Evolutionary conservation across 1,140 invertebrate genomes (phyloP), one percentile per base, ranked within the genome.

Genomic region (Leptinotarsa lineolata): DNA sequence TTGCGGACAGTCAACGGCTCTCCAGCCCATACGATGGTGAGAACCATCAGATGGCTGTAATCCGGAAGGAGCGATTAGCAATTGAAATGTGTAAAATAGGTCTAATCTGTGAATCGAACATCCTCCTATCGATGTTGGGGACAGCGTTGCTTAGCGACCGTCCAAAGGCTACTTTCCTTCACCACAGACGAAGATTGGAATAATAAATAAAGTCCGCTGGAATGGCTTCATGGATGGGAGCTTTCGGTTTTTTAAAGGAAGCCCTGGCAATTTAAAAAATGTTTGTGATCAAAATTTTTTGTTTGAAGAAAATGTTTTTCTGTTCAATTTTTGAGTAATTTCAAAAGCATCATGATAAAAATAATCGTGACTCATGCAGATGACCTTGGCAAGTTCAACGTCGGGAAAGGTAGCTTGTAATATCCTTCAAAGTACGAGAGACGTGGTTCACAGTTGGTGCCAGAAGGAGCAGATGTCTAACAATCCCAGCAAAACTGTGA

Each of bases 71-170:
- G n/a, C 64, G 75, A 77, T 77, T 77, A 77, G 75, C 75, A 77
- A 71, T 74, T 77, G 75, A 77, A 77, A 77, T 77, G 75, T 74
- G 75, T 74, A 72, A 77, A 77, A 76, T 74, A 74, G 72, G 72
- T 74, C 67, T 76, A 76, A 77, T 77, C 75, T 77, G 75, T 70
- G 73, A 74, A 74, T 74, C 68, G 68, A 65, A 74, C 73, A 74
- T 72, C 70, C 68, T 65, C 68, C 60, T 74, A 74, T 71, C 69
- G 73, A 74, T 74, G 73, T 63, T 71, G 61, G 73, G 73, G 69
- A 48, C 68, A 61, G 59, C 73, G 73, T 74, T 66, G 73, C 73
- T 65, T 72, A 70, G 73, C 75, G 74, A 76, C 73, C 68, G 65
- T 22, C 48, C 68, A 70, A 61, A 70, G 68, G 68, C 48, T 61